phyloP scores from a whole-genome alignment of 2,113 vertebrate genomes.

The Xiphophorus maculatus region DNA sequence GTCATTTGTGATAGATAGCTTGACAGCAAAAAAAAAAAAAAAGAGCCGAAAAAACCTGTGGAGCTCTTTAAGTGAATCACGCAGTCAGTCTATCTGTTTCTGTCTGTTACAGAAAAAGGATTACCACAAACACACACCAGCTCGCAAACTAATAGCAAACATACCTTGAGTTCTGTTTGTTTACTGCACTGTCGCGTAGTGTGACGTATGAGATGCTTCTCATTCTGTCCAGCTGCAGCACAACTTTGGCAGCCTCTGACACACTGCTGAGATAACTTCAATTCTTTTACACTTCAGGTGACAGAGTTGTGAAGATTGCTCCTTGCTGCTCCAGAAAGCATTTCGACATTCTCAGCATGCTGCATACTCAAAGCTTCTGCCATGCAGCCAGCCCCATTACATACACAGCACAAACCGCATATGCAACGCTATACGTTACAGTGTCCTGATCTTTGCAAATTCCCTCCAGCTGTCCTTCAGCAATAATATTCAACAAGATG shows the following conservation, averaged over 20 bases:
- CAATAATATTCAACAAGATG: neutral
- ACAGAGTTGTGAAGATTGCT: constrained; percentile 1
- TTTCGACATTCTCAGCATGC: neutral
- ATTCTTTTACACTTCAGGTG: constrained; percentile 1
- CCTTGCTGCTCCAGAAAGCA: neutral
- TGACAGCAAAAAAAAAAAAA: too few relatives aligned
- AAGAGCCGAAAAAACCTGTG: too few relatives aligned
- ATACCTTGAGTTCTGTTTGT: neutral
- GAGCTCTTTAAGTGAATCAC: too few relatives aligned
- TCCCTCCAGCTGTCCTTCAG: neutral
- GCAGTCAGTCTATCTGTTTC: too few relatives aligned
- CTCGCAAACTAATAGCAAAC: neutral
- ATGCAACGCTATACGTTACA: neutral
- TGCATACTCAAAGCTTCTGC: neutral
- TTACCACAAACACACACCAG: too few relatives aligned
- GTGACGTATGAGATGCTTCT: neutral
- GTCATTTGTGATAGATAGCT: too few relatives aligned
- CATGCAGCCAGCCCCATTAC: neutral
- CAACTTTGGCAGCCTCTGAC: constrained; percentile 4
- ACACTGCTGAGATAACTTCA: neutral
- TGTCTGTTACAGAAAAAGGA: too few relatives aligned
- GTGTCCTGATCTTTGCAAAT: neutral
- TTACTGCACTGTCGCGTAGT: neutral
- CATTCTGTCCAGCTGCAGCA: neutral
- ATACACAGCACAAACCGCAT: neutral